Conservation (phyloP, 2,797 vertebrate species). For the Acipenser oxyrinchus region DNA sequence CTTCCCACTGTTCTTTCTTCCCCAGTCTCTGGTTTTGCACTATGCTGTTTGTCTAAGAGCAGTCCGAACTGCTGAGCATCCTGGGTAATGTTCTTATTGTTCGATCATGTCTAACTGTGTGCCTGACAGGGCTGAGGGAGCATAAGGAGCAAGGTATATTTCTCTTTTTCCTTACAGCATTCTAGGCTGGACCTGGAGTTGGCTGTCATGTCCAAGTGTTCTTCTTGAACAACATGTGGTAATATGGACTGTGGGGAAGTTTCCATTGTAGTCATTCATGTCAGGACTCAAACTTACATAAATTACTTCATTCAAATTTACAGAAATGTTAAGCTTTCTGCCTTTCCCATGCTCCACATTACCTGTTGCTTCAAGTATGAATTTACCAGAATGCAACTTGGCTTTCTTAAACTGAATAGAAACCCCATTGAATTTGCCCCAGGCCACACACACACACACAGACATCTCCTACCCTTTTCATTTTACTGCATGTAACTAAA, state of each 20-base stretch:
- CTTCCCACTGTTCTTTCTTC: conserved; percentile 46
- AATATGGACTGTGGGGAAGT: conserved; percentile 57
- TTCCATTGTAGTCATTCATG: neutral
- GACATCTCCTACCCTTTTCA: conserved; percentile 14
- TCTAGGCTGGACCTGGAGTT: conserved; percentile 67
- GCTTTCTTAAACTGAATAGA: conserved; percentile 38
- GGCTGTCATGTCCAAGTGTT: conserved; percentile 70
- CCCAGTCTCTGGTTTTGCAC: conserved; percentile 41
- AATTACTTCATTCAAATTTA: conserved; percentile 20
- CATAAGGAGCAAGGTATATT: conserved; percentile 61
- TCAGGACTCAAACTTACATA: neutral
- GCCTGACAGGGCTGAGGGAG: conserved; percentile 54
- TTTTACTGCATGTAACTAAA: conserved; percentile 22
- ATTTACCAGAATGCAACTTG: conserved; percentile 42
- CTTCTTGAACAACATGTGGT: conserved; percentile 58
- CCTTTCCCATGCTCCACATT: conserved; percentile 68
- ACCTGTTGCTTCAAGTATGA: conserved; percentile 44
- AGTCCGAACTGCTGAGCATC: conserved; percentile 45
- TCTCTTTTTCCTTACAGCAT: conserved; percentile 57
- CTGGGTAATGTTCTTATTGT: conserved; percentile 45
- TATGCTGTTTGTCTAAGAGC: conserved; percentile 42
- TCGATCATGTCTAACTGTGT: conserved; percentile 54
- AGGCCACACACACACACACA: conserved; percentile 2
- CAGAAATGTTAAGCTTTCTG: conserved; percentile 51
- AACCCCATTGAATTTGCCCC: conserved; percentile 19